phyloP scores from a whole-genome alignment of 1,140 invertebrate genomes.

The Arion vulgaris region DNA sequence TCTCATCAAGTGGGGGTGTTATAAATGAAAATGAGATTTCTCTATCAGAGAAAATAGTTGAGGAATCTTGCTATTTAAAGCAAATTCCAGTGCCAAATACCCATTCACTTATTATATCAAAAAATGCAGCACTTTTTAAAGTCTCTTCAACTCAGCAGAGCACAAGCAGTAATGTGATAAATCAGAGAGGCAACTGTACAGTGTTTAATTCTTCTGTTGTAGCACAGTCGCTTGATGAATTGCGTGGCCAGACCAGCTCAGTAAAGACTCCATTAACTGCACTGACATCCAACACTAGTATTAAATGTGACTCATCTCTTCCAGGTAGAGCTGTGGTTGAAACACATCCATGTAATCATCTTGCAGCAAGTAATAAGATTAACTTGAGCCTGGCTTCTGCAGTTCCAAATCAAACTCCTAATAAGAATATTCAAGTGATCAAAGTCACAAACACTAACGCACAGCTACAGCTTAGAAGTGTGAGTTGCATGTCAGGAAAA shows the following conservation, averaged over 20 bases:
- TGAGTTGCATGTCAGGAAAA: constrained; percentile 13
- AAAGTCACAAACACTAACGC: neutral
- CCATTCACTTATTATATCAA: neutral
- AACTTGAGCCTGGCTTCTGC: neutral
- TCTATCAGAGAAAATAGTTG: neutral
- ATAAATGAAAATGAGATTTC: neutral
- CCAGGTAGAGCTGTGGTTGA: constrained; percentile 2
- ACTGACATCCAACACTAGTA: neutral
- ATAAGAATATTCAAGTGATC: constrained; percentile 20
- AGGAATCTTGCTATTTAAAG: neutral
- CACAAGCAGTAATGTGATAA: neutral
- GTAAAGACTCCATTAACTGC: neutral
- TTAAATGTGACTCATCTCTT: constrained; percentile 1
- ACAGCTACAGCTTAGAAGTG: constrained; percentile 13
- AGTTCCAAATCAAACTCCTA: neutral
- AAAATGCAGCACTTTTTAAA: neutral
- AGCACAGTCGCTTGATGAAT: neutral
- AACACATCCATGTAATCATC: neutral
- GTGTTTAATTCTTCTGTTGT: neutral
- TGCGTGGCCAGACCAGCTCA: neutral
- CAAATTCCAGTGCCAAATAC: neutral
- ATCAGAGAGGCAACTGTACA: neutral
- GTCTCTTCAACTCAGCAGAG: neutral
- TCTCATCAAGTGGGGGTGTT: neutral
- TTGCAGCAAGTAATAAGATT: neutral